Percentiles rank a stretch among this genome's conserved stretches.
Evolutionary conservation across 2,113 vertebrate genomes (phyloP).

Genomic region (Azemiops feae): DNA sequence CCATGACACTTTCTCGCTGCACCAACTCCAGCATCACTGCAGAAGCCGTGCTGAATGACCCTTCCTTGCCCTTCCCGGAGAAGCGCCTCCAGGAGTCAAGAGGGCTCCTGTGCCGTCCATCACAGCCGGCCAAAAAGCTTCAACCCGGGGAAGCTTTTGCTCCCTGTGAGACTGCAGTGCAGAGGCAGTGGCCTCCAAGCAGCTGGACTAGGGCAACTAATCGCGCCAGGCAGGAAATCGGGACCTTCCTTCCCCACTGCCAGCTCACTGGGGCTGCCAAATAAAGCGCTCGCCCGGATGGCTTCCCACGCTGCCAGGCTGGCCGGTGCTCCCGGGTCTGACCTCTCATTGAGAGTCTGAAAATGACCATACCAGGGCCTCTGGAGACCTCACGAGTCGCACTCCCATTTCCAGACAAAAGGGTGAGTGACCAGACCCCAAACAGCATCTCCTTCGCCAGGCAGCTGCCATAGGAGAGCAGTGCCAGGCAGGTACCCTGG

Average conservation of each 20-base stretch:
- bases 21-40: neutral
- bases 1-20: neutral
- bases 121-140: no score
- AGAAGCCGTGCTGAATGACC: no score
- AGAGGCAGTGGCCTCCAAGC: no score
- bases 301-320: no score
- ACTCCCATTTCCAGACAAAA: neutral
- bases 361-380: neutral
- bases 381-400: neutral
- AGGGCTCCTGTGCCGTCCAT: no score
- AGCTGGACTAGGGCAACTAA: no score
- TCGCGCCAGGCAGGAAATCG: accelerated
- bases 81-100: no score
- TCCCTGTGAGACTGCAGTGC: no score
- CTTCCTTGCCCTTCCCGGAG: no score
- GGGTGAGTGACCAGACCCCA: neutral
- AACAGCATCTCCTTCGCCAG: neutral
- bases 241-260: neutral
- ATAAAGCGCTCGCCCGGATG: neutral
- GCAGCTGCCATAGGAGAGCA: conserved; percentile 2
- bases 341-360: neutral
- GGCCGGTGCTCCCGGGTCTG: neutral
- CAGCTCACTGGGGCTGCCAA: neutral
- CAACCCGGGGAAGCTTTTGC: no score
- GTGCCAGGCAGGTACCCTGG: neutral